These are phyloP conservation scores for Calidris pygmaea DNA, from an alignment of 2,113 vertebrate species.

Conservation along the genomic window DNA sequence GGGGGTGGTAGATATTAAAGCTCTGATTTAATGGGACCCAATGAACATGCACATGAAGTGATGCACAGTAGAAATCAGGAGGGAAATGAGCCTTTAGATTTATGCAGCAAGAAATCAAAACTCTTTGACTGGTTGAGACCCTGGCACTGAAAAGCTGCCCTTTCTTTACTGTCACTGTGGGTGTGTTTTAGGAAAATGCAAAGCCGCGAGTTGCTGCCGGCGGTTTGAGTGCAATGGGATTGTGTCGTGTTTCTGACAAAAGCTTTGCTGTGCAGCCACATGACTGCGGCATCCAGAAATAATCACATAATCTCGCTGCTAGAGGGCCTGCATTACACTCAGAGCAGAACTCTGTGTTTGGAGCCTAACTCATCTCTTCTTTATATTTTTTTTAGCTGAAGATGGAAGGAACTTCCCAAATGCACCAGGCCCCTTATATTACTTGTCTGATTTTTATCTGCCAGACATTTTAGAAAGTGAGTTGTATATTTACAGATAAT, in stretches of 20 bases:
- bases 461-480: not conserved
- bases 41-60: not conserved
- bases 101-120: not conserved
- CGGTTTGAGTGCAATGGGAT: not conserved
- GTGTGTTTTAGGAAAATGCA: not conserved
- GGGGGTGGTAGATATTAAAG: not conserved
- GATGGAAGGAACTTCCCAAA: not conserved
- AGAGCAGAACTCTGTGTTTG: not conserved
- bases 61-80: not conserved
- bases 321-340: not conserved
- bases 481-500: not conserved
- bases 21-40: not conserved
- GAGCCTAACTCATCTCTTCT: not conserved
- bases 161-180: not conserved
- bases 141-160: not conserved
- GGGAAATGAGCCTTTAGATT: not conserved
- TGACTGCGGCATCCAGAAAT: slow-evolving; percentile 70
- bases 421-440: not conserved
- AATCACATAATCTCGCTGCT: slow-evolving; percentile 63
- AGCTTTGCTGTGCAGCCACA: slow-evolving; percentile 55
- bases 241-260: slow-evolving; percentile 51
- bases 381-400: not conserved
- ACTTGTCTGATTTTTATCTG: not conserved
- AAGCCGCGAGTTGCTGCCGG: not conserved
- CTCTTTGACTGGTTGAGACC: not conserved